Evolutionary conservation across 37 sponge, comb jelly and placozoan species (phyloP).

Genomic region (Agelas oroides): DNA sequence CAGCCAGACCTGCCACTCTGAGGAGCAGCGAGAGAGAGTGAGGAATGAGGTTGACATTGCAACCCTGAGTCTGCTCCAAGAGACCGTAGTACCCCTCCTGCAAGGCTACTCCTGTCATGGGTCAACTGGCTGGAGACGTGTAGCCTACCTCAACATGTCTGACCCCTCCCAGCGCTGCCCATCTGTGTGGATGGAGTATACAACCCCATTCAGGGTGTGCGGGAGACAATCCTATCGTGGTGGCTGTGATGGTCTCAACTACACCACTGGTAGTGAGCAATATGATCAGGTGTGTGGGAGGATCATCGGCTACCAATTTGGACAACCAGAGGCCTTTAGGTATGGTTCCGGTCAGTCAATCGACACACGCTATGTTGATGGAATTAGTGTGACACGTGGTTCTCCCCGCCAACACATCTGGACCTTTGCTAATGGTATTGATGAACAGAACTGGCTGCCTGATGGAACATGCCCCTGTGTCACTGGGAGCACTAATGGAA

Average conservation of each 20-base stretch:
- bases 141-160: slow-evolving; percentile 31
- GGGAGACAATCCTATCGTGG: background rate
- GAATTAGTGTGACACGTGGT: background rate
- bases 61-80: background rate
- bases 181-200: background rate
- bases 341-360: background rate
- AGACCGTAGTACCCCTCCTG: background rate
- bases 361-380: background rate
- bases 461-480: no score
- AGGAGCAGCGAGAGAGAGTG: background rate
- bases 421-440: background rate
- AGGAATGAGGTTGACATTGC: background rate
- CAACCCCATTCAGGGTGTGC: background rate
- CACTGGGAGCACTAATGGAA: background rate
- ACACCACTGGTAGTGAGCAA: background rate
- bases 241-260: background rate
- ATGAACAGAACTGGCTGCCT: background rate
- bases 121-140: background rate
- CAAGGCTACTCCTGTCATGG: background rate
- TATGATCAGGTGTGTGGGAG: slow-evolving; percentile 66
- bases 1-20: background rate
- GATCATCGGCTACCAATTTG: slow-evolving; percentile 54
- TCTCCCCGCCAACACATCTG: slow-evolving; percentile 9
- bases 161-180: background rate
- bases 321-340: slow-evolving; percentile 25